These are phyloP conservation scores for Parazoanthus swiftii DNA, from an alignment of 92 coral and sea anemone species.

Conservation along the genomic window DNA sequence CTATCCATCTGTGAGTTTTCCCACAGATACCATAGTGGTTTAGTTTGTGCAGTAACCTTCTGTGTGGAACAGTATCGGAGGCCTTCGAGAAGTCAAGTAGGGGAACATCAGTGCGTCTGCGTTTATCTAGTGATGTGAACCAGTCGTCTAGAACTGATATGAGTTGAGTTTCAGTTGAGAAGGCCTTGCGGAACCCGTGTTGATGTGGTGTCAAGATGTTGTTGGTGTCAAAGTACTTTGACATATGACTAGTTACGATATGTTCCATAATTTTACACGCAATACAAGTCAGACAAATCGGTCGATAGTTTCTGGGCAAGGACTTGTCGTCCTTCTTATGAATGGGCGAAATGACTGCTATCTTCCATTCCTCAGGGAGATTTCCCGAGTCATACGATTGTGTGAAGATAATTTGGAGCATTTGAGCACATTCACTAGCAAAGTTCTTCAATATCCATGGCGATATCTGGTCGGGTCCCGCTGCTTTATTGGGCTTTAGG, in stretches of 20 bases:
- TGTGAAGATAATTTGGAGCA: slow-evolving; percentile 25
- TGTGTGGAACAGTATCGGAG: neutral
- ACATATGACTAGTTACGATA: slow-evolving; percentile 16
- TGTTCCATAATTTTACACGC: slow-evolving; percentile 8
- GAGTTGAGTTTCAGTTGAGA: neutral
- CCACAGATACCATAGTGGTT: slow-evolving; percentile 40
- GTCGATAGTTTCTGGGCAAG: slow-evolving; percentile 29
- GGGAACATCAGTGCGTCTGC: neutral
- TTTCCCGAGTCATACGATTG: slow-evolving; percentile 39
- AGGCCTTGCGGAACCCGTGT: neutral
- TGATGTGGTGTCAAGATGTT: neutral
- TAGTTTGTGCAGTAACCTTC: slow-evolving; percentile 22
- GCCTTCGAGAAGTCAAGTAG: neutral
- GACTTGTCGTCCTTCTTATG: slow-evolving; percentile 20
- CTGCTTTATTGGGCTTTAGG: slow-evolving; percentile 13
- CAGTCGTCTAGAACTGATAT: neutral
- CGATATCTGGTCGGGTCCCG: slow-evolving; percentile 22
- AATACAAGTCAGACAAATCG: slow-evolving; percentile 3
- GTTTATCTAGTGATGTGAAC: neutral
- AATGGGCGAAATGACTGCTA: slow-evolving; percentile 14
- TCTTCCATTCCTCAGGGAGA: slow-evolving; percentile 13
- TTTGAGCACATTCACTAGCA: neutral
- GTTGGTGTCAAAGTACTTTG: neutral
- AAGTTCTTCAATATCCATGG: slow-evolving; percentile 23
- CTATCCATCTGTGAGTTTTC: slow-evolving; percentile 39